Conservation (phyloP, 2,888 invertebrate genomes). For the Epirrhoe alternata region DNA sequence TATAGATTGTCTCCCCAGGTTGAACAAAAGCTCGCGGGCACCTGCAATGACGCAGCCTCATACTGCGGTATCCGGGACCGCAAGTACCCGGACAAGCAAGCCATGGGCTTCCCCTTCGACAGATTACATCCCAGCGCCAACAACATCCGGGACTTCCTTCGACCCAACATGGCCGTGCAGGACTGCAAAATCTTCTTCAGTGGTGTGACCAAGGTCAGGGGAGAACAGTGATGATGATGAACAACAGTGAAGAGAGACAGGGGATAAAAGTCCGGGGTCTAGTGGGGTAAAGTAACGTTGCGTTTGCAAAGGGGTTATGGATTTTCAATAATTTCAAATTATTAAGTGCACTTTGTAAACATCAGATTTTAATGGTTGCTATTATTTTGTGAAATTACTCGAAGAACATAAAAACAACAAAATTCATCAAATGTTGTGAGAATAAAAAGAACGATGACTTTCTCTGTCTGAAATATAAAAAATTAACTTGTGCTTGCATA, state of each 20-base stretch:
- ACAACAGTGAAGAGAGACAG: too few relatives aligned
- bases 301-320: too few relatives aligned
- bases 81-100: conserved; percentile 87
- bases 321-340: too few relatives aligned
- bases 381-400: too few relatives aligned
- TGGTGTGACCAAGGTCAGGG: conserved; percentile 76
- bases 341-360: too few relatives aligned
- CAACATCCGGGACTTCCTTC: conserved; percentile 88
- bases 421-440: too few relatives aligned
- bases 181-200: conserved; percentile 86
- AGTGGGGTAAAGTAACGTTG: too few relatives aligned
- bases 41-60: conserved; percentile 87
- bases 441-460: background rate
- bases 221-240: conserved; percentile 41
- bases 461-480: background rate
- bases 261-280: too few relatives aligned
- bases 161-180: conserved; percentile 89
- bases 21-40: conserved; percentile 81
- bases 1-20: conserved; percentile 54
- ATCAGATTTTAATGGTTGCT: too few relatives aligned
- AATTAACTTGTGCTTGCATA: conserved; percentile 11
- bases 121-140: conserved; percentile 85
- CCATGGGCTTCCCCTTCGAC: conserved; percentile 93
- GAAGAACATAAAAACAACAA: too few relatives aligned
- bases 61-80: conserved; percentile 89